These are phyloP conservation scores for Timema cristinae DNA, from an alignment of 2,888 invertebrate species.

Conservation along the genomic window DNA sequence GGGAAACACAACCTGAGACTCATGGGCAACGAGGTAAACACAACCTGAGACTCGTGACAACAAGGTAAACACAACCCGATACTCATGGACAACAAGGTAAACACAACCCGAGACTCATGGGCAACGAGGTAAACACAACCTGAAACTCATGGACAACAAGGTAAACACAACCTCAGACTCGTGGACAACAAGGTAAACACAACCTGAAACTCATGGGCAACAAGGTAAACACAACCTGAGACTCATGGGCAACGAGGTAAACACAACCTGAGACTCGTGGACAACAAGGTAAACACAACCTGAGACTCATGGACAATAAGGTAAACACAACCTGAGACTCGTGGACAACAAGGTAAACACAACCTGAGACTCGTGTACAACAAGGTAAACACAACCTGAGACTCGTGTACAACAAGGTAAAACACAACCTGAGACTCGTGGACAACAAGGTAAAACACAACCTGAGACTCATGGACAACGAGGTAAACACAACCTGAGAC, in stretches of 20 bases:
- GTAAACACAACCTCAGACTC: constrained; percentile 41
- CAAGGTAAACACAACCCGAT: too few relatives aligned
- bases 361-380: constrained; percentile 58
- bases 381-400: constrained; percentile 45
- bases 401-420: constrained; percentile 64
- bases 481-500: constrained; percentile 44
- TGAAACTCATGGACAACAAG: constrained; percentile 66
- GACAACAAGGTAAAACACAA: constrained; percentile 54
- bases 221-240: constrained; percentile 45
- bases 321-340: constrained; percentile 45
- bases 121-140: too few relatives aligned
- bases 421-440: constrained; percentile 51
- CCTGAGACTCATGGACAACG: constrained; percentile 59
- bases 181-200: too few relatives aligned
- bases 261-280: constrained; percentile 53
- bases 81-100: constrained; percentile 65
- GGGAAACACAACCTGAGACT: constrained; percentile 47
- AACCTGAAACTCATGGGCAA: constrained; percentile 69
- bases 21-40: constrained; percentile 60
- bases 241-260: constrained; percentile 64
- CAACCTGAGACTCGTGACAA: too few relatives aligned
- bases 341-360: constrained; percentile 60
- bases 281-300: constrained; percentile 51
- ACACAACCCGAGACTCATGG: not conserved
- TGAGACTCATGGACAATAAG: constrained; percentile 60